Conservation (phyloP, 1,140 invertebrate species). For the Brachionus calyciflorus region DNA sequence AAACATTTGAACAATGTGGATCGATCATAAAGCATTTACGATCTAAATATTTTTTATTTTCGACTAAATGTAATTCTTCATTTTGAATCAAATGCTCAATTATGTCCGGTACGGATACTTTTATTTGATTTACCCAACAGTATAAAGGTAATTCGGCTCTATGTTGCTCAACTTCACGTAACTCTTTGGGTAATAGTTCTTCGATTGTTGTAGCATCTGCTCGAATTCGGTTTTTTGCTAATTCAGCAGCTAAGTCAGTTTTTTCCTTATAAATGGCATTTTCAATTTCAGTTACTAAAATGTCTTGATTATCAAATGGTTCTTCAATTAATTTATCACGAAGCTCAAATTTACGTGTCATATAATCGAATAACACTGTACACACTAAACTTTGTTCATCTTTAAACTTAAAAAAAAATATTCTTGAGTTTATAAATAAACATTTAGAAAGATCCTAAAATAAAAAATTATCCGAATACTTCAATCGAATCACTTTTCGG, state of each 20-base stretch:
- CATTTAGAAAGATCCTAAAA: too few relatives aligned
- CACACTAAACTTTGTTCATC: constrained; percentile 44
- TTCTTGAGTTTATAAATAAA: too few relatives aligned
- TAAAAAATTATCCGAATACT: too few relatives aligned
- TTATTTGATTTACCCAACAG: constrained; percentile 41
- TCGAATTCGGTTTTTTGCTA: constrained; percentile 34
- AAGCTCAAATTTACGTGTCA: constrained; percentile 44
- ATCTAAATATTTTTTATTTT: background rate
- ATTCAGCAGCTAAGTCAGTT: constrained; percentile 26
- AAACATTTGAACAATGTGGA: constrained; percentile 43
- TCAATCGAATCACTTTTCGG: too few relatives aligned
- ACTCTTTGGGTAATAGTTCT: constrained; percentile 33
- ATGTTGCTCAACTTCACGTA: constrained; percentile 44
- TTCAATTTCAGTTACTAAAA: constrained; percentile 40
- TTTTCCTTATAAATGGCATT: constrained; percentile 30
- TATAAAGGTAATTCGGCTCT: constrained; percentile 41
- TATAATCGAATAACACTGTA: constrained; percentile 37
- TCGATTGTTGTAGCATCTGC: constrained; percentile 30
- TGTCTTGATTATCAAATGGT: constrained; percentile 40
- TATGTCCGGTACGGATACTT: background rate
- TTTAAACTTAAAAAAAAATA: constrained; percentile 33
- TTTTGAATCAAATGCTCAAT: constrained; percentile 5
- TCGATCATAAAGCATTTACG: constrained; percentile 36
- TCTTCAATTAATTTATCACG: constrained; percentile 43
- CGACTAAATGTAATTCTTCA: background rate